Percentiles rank a stretch among this genome's conserved stretches.
These are phyloP conservation scores for Drosophila mettleri DNA, from an alignment of 2,888 invertebrate species.

Conservation along the genomic window DNA sequence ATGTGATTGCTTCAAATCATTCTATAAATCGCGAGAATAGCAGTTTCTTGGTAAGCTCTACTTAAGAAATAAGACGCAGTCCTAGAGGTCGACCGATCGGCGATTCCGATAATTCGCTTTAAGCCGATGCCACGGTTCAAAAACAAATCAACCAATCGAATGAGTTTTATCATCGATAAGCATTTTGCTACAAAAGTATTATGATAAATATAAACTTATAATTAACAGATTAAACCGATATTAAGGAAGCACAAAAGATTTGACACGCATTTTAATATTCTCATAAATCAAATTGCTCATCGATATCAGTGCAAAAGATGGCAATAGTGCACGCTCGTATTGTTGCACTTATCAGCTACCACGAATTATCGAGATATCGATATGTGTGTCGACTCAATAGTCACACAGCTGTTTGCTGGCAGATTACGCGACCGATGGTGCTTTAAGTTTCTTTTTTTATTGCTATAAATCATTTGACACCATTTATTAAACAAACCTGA, in stretches of 20 bases:
- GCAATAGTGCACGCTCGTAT: not conserved
- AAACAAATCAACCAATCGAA: no score
- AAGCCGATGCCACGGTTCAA: not conserved
- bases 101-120: not conserved
- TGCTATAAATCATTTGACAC: constrained; percentile 14
- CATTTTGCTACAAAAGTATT: not conserved
- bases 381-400: not conserved
- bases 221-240: not conserved
- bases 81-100: not conserved
- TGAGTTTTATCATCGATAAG: no score
- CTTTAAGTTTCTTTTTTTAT: constrained; percentile 22
- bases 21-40: not conserved
- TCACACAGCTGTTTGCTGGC: constrained; percentile 48
- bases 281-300: not conserved
- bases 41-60: not conserved
- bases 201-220: not conserved
- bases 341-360: not conserved
- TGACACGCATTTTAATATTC: not conserved
- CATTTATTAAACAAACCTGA: constrained; percentile 22
- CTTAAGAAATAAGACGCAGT: not conserved
- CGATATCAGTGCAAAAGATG: not conserved
- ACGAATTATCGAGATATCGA: constrained; percentile 26
- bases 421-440: constrained; percentile 65
- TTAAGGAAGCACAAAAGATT: not conserved
- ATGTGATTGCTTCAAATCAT: not conserved